Conservation (phyloP, 2,113 vertebrate species). For the Phylloscopus trochilus region DNA sequence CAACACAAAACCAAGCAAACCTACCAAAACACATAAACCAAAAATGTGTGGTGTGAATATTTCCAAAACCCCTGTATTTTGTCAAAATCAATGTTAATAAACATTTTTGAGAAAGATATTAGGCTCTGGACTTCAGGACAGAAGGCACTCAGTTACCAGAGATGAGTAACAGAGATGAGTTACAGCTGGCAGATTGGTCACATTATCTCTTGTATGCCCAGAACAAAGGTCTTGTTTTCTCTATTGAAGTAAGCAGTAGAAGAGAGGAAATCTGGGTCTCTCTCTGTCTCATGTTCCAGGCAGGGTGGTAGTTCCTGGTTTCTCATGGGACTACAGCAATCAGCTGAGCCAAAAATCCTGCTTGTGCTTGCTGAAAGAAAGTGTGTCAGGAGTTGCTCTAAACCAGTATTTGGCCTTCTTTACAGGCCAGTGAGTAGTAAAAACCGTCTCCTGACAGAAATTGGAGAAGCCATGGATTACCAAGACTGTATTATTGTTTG, state of each 20-base stretch:
- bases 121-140: background rate
- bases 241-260: background rate
- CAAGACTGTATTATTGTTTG: background rate
- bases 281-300: background rate
- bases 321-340: background rate
- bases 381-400: background rate
- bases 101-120: background rate
- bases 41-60: background rate
- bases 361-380: background rate
- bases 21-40: background rate
- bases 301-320: background rate
- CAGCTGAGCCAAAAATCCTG: background rate
- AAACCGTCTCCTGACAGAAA: background rate
- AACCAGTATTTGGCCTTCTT: background rate
- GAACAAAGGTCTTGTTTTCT: background rate
- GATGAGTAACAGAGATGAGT: background rate
- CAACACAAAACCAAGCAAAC: background rate
- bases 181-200: background rate
- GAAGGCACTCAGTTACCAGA: background rate
- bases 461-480: background rate
- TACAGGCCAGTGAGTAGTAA: background rate
- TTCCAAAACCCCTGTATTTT: background rate
- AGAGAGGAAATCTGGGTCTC: background rate
- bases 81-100: background rate
- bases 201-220: background rate